These are phyloP conservation scores for Heterochromis multidens DNA, from an alignment of 2,113 vertebrate genomes.

Conservation along the genomic window DNA sequence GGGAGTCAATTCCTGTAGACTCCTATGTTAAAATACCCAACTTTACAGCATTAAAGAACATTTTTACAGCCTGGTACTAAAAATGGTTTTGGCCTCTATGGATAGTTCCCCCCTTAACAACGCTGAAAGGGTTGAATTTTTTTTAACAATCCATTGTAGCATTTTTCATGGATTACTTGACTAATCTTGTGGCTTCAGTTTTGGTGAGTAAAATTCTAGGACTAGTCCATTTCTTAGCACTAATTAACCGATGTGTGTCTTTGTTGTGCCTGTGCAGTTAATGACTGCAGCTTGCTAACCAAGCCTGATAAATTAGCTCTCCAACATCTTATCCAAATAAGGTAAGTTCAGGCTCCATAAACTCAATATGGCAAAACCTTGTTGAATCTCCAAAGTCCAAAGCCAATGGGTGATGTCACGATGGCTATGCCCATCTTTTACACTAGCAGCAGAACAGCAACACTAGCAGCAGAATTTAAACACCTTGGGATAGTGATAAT, in stretches of 20 bases:
- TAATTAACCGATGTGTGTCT: background rate
- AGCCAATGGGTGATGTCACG: too few species aligned
- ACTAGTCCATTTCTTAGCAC: too few species aligned
- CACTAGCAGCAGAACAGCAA: too few species aligned
- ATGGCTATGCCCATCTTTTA: too few species aligned
- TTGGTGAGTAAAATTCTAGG: background rate
- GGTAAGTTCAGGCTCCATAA: background rate
- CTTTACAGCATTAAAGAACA: too few species aligned
- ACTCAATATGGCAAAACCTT: background rate
- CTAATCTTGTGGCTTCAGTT: background rate
- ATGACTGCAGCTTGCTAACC: background rate
- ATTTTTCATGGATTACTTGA: background rate
- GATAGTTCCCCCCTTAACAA: fast-evolving
- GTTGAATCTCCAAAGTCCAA: too few species aligned
- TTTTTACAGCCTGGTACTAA: too few species aligned
- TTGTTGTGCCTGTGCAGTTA: background rate
- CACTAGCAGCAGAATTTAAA: too few species aligned
- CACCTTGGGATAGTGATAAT: too few species aligned
- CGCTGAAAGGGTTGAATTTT: background rate
- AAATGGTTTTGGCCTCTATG: background rate
- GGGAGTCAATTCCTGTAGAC: too few species aligned
- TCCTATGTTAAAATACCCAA: too few species aligned
- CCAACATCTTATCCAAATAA: background rate
- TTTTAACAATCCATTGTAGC: background rate
- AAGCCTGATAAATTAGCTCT: background rate